Conservation (phyloP, 2,888 invertebrate species). For the Cylloceria caligata region DNA sequence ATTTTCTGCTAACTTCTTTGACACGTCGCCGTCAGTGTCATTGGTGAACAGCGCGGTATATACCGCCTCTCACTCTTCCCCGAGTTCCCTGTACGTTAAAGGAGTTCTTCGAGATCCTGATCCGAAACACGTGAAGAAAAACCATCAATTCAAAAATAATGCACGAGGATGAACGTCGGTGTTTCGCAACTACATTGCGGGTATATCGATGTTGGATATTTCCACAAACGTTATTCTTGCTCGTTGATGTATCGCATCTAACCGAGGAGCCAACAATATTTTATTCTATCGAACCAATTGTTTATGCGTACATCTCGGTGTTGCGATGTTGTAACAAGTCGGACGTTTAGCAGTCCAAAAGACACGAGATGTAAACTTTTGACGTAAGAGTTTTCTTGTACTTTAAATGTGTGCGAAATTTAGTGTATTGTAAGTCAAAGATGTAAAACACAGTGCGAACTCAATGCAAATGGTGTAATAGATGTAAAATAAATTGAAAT, state of each 20-base stretch:
- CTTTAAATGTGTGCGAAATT: too few species aligned
- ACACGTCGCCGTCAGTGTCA: slow-evolving; percentile 21
- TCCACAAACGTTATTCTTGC: slow-evolving; percentile 33
- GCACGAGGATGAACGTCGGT: slow-evolving; percentile 10
- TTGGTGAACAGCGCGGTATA: slow-evolving; percentile 29
- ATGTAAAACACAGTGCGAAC: too few species aligned
- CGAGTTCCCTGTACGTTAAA: background rate
- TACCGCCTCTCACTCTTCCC: slow-evolving; percentile 1
- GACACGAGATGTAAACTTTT: background rate
- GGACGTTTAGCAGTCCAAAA: background rate
- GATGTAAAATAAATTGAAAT: too few species aligned
- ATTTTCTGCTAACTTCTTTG: too few species aligned
- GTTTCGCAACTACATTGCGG: background rate
- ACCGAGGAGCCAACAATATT: background rate
- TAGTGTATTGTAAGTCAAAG: too few species aligned
- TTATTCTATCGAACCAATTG: slow-evolving; percentile 10
- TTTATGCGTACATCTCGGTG: background rate
- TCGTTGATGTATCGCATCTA: slow-evolving; percentile 15
- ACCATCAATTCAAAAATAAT: slow-evolving; percentile 57
- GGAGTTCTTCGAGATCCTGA: slow-evolving; percentile 22
- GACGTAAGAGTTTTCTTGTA: too few species aligned
- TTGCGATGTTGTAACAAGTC: background rate
- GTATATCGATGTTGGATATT: slow-evolving; percentile 29
- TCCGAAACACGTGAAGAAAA: slow-evolving; percentile 49
- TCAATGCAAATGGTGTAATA: too few species aligned